Conservation (phyloP, 2,888 invertebrate species). For the Mantis religiosa region DNA sequence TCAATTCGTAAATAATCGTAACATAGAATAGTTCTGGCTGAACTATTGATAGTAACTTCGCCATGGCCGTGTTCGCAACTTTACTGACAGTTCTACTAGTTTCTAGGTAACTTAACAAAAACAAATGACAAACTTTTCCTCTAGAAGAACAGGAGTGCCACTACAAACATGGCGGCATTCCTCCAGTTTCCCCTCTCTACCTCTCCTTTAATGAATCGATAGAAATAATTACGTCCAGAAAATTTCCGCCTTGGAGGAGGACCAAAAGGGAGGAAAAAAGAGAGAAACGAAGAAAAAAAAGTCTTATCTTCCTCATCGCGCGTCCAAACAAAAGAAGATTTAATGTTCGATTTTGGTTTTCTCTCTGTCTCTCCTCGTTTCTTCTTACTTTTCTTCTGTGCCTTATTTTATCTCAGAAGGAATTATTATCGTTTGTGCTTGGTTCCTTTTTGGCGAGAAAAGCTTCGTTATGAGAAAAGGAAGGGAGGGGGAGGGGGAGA, state of each 20-base stretch:
- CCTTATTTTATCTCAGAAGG: slow-evolving; percentile 22
- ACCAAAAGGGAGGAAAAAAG: slow-evolving; percentile 1
- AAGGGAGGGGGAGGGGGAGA: slow-evolving; percentile 11
- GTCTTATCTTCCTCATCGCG: slow-evolving; percentile 17
- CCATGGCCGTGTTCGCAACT: too few relatives aligned
- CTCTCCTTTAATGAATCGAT: slow-evolving; percentile 17
- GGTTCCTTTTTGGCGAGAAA: slow-evolving; percentile 15
- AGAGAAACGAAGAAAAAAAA: slow-evolving; percentile 8
- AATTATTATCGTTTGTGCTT: slow-evolving; percentile 24
- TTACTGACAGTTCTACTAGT: not conserved
- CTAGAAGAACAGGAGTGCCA: not conserved
- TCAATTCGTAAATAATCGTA: too few relatives aligned
- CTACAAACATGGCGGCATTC: not conserved
- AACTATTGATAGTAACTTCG: too few relatives aligned
- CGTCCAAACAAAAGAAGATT: slow-evolving; percentile 27
- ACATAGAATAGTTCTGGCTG: too few relatives aligned
- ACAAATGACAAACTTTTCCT: not conserved
- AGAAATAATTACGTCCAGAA: slow-evolving; percentile 26
- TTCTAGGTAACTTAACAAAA: not conserved
- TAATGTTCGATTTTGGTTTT: slow-evolving; percentile 27
- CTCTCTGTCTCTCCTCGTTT: not conserved
- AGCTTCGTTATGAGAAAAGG: slow-evolving; percentile 24
- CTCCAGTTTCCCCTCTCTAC: not conserved
- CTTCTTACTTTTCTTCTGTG: not conserved
- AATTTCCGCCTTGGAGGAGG: slow-evolving; percentile 9